phyloP scores from a whole-genome alignment of 2,797 vertebrate species.

The Lutra lutra region DNA sequence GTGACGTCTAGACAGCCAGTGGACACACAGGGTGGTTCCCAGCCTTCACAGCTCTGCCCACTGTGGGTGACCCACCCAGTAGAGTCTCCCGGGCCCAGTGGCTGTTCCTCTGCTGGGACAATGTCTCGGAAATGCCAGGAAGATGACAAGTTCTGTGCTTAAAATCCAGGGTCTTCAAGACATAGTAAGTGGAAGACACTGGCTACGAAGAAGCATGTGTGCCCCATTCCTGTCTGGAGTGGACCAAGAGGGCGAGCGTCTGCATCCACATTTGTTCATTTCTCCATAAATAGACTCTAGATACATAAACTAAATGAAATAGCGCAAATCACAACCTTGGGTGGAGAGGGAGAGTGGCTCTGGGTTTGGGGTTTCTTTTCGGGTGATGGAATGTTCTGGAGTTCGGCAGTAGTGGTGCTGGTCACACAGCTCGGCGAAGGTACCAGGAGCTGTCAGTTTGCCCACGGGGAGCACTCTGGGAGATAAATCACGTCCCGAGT shows the following conservation, averaged over 20 bases:
- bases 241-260: background rate
- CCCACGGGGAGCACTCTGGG: background rate
- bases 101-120: fast-evolving
- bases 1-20: background rate
- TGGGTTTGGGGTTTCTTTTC: background rate
- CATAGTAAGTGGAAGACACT: background rate
- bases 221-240: background rate
- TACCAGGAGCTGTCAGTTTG: background rate
- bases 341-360: background rate
- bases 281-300: background rate
- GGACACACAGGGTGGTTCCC: background rate
- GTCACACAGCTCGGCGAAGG: background rate
- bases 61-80: background rate
- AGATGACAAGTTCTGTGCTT: background rate
- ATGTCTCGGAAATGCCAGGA: background rate
- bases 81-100: background rate
- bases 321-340: background rate
- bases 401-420: background rate
- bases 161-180: background rate
- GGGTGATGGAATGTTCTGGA: background rate
- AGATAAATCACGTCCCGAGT: background rate
- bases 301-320: background rate
- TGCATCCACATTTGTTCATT: background rate
- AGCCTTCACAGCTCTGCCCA: background rate
- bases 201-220: background rate